Evolutionary conservation across 2,797 vertebrate genomes (phyloP).

Genomic region (Cephalopachus bancanus): DNA sequence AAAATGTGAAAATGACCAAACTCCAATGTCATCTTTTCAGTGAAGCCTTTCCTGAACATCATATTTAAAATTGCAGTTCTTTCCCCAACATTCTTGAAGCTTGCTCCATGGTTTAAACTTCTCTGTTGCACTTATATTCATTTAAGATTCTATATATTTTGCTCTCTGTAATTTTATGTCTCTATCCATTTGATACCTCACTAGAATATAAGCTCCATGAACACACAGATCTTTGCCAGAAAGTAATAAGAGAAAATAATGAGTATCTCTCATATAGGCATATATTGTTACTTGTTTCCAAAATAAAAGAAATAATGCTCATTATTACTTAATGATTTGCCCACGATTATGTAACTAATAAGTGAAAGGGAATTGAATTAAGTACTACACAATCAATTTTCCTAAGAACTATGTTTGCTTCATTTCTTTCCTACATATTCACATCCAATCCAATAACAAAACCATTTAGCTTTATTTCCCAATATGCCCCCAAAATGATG

Average conservation of each 20-base stretch:
- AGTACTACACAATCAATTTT: background rate
- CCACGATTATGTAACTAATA: slow-evolving; percentile 34
- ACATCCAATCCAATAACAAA: background rate
- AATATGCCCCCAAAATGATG: background rate
- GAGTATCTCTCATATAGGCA: background rate
- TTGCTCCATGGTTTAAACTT: slow-evolving; percentile 10
- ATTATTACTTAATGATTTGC: background rate
- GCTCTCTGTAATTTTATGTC: background rate
- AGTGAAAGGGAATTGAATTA: background rate
- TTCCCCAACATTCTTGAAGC: background rate
- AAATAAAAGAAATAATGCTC: slow-evolving; percentile 17
- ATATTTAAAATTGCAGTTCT: background rate
- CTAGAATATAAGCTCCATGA: background rate
- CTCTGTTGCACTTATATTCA: background rate
- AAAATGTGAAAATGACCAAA: slow-evolving; percentile 9
- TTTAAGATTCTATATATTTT: background rate
- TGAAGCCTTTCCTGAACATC: background rate
- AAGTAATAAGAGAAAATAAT: background rate
- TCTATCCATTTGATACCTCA: background rate
- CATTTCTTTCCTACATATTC: background rate
- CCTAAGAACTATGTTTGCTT: background rate
- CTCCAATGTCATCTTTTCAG: background rate
- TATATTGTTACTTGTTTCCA: background rate
- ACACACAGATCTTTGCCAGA: background rate
- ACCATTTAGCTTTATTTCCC: background rate